Conservation (phyloP, 1,140 invertebrate species). For the Megalopta genalis region DNA sequence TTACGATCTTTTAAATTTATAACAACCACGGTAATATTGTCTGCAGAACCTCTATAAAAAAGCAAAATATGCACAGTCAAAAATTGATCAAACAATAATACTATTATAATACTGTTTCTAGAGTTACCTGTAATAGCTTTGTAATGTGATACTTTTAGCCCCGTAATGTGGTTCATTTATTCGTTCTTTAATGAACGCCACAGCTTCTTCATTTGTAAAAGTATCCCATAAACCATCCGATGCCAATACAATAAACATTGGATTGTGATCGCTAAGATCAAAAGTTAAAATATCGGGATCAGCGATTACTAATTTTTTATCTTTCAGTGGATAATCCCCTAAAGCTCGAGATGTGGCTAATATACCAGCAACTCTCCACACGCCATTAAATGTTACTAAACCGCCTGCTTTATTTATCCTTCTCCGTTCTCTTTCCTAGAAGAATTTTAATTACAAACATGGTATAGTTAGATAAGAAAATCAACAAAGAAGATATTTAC, state of each 20-base stretch:
- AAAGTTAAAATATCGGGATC: conserved; percentile 98
- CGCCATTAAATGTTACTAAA: conserved; percentile 96
- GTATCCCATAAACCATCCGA: conserved; percentile 98
- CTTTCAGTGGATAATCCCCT: conserved; percentile 97
- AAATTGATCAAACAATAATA: conserved; percentile 12
- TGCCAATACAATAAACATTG: conserved; percentile 94
- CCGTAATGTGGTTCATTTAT: conserved; percentile 92
- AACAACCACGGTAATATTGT: conserved; percentile 97
- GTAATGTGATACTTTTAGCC: conserved; percentile 92
- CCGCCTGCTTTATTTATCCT: conserved; percentile 95
- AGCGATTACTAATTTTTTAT: conserved; percentile 95
- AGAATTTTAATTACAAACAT: background rate
- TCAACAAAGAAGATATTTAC: conserved; percentile 77
- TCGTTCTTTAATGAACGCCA: conserved; percentile 90
- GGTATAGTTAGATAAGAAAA: no score
- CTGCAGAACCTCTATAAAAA: conserved; percentile 88
- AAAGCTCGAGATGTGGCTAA: conserved; percentile 96
- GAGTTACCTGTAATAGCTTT: conserved; percentile 90
- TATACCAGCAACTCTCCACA: conserved; percentile 97
- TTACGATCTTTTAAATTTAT: conserved; percentile 89
- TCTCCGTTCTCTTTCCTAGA: conserved; percentile 90
- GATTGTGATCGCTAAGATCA: conserved; percentile 90
- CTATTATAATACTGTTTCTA: background rate
- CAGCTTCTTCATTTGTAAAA: conserved; percentile 95
- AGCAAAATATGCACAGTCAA: conserved; percentile 21